phyloP scores from a whole-genome alignment of 2,113 vertebrate genomes.

The Ammospiza nelsoni region DNA sequence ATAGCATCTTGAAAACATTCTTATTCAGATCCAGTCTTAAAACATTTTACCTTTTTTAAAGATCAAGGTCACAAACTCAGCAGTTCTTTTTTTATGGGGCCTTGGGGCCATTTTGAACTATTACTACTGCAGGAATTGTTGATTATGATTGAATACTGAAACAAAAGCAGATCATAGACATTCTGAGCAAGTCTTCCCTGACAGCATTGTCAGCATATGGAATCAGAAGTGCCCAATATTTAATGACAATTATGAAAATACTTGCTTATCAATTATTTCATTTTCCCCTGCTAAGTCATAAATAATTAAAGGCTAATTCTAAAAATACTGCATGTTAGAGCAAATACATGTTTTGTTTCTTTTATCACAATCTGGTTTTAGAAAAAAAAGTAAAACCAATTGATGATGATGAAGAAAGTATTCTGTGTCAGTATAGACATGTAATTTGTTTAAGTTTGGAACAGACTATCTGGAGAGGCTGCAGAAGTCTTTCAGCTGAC shows the following conservation, averaged over 20 bases:
- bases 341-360: background rate
- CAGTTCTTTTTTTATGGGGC: slow-evolving; percentile 62
- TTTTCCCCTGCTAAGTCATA: background rate
- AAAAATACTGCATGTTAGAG: background rate
- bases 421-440: background rate
- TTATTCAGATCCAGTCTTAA: slow-evolving; percentile 41
- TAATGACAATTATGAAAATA: background rate
- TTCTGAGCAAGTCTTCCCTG: slow-evolving; percentile 16
- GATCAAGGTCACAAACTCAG: slow-evolving; percentile 68
- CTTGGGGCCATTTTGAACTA: slow-evolving; percentile 58
- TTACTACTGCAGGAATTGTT: slow-evolving; percentile 54
- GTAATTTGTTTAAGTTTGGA: background rate
- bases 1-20: background rate
- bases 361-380: background rate
- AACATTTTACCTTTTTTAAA: slow-evolving; percentile 66
- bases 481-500: background rate
- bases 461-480: background rate
- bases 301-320: background rate
- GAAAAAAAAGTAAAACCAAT: background rate
- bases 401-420: background rate
- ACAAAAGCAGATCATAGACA: slow-evolving; percentile 27
- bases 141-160: slow-evolving; percentile 48
- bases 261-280: background rate
- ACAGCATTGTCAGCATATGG: background rate
- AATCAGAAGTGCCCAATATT: background rate